These are phyloP conservation scores for Hippocampus mohnikei DNA, from an alignment of 2,113 vertebrate genomes.

Conservation along the genomic window DNA sequence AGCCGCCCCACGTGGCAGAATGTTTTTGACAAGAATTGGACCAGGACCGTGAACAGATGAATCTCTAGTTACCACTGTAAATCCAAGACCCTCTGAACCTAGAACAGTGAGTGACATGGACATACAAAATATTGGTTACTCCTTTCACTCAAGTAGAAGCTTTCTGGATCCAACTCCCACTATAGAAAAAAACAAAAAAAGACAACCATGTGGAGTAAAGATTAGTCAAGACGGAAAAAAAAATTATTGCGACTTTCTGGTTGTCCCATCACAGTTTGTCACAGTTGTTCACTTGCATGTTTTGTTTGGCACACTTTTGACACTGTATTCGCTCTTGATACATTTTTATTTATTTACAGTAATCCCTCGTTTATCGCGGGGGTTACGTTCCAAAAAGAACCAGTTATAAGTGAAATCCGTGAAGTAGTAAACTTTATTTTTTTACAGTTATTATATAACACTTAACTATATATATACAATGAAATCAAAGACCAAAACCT, in stretches of 20 bases:
- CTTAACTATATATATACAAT: too few relatives aligned
- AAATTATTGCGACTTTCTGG: neutral
- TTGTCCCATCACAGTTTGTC: neutral
- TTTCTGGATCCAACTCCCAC: neutral
- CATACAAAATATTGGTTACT: too few relatives aligned
- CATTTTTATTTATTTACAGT: too few relatives aligned
- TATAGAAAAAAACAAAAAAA: neutral
- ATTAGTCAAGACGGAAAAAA: neutral
- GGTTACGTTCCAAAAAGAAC: too few relatives aligned
- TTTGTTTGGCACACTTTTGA: too few relatives aligned
- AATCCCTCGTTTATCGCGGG: too few relatives aligned
- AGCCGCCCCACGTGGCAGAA: constrained; percentile 91
- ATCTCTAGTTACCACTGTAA: constrained; percentile 97
- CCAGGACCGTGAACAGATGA: constrained; percentile 89
- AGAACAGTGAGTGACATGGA: neutral
- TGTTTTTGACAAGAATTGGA: constrained; percentile 97
- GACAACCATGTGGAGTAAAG: neutral
- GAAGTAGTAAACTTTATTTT: too few relatives aligned
- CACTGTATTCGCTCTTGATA: too few relatives aligned
- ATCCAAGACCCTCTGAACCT: constrained; percentile 95
- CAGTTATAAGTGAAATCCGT: too few relatives aligned
- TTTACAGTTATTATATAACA: too few relatives aligned
- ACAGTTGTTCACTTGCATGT: too few relatives aligned
- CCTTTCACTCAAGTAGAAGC: neutral
- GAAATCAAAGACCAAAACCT: too few relatives aligned